These are phyloP conservation scores for Spialia ferax DNA, from an alignment of 2,888 invertebrate genomes.

Conservation along the genomic window DNA sequence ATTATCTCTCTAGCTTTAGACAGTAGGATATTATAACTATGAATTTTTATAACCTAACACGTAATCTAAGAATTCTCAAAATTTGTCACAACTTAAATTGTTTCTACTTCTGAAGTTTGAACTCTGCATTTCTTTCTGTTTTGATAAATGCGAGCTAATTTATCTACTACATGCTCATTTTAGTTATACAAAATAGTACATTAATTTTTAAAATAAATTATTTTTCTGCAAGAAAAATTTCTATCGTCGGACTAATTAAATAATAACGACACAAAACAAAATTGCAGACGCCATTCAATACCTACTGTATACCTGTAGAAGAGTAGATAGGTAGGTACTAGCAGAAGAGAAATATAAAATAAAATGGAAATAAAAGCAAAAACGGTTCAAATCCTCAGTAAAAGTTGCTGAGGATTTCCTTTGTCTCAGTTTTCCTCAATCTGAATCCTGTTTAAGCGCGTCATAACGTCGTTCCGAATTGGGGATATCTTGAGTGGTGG, in stretches of 20 bases:
- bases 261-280: neutral
- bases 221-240: neutral
- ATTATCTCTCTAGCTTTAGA: no score
- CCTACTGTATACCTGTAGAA: no score
- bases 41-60: no score
- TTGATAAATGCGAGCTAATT: no score
- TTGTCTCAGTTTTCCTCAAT: constrained; percentile 26
- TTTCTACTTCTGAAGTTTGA: no score
- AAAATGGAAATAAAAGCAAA: constrained; percentile 12
- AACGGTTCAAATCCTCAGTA: constrained; percentile 3
- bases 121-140: no score
- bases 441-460: constrained; percentile 25
- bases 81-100: no score
- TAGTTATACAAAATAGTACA: no score
- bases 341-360: neutral
- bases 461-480: neutral
- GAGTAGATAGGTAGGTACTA: no score
- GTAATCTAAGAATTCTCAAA: no score
- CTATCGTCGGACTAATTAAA: neutral
- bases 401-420: constrained; percentile 21
- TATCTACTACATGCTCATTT: no score
- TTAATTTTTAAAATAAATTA: neutral
- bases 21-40: no score
- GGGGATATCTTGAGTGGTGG: neutral
- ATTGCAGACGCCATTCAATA: neutral